phyloP scores from a whole-genome alignment of 2,797 vertebrate genomes.

The Alcedo atthis region DNA sequence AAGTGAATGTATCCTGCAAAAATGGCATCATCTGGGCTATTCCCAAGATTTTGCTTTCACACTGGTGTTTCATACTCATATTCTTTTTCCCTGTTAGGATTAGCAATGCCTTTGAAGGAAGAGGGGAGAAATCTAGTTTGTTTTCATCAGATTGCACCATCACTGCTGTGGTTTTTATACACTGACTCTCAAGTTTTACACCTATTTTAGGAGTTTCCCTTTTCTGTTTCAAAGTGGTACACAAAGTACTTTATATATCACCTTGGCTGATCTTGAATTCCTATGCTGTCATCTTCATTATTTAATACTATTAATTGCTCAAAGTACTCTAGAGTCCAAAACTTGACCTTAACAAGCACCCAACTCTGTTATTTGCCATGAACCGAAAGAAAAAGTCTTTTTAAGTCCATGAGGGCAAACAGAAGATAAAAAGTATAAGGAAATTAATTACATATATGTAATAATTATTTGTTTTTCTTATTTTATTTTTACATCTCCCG shows the following conservation, averaged over 20 bases:
- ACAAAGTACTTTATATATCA: background rate
- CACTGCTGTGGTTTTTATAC: background rate
- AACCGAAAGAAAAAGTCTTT: background rate
- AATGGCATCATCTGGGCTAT: background rate
- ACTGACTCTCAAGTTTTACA: background rate
- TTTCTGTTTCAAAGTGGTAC: background rate
- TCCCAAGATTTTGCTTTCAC: conserved; percentile 39
- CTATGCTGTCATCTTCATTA: background rate
- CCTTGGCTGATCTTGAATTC: background rate
- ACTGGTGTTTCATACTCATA: background rate
- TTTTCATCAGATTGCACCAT: background rate
- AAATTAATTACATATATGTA: background rate
- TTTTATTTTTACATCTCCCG: background rate
- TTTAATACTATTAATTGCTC: background rate
- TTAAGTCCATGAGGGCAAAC: background rate
- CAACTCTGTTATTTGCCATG: background rate
- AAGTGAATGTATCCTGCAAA: conserved; percentile 1
- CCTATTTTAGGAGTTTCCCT: background rate
- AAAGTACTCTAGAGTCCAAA: background rate
- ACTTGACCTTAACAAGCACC: background rate
- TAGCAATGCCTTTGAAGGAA: conserved; percentile 15
- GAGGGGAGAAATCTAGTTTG: background rate
- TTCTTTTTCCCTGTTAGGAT: conserved; percentile 30
- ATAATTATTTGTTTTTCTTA: background rate
- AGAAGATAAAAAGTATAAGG: background rate